Base-by-base conservation (phyloP, 2,113 vertebrate species). In the Nesospiza acunhae region DNA sequence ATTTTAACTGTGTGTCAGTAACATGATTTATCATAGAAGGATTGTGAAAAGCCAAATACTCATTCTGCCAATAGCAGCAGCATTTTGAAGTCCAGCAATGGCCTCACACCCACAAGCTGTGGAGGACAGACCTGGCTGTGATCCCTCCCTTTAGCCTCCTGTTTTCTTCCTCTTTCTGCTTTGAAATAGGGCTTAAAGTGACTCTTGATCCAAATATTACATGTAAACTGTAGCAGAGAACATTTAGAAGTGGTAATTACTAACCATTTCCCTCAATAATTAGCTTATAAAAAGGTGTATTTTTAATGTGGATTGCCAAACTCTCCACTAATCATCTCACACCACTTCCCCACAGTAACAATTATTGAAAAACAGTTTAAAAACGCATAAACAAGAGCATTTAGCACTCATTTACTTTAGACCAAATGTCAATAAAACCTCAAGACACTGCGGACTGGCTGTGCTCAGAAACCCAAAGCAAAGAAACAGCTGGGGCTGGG, bases 291-390 rank as follows among this genome's bases (percentile, higher is more conserved):
- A 96, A 92, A 93, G 93, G 93, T 87, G 73, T 78, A 88, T 84
- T 95, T 96, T 94, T 89, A 90, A 93, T 49, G 73, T 58, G 88
- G 85, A 93, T 53, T 93, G 93, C 90, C 93, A 93, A 87, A 96
- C 85, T 84, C 83, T 96, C 93, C 83, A 49, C 93, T 96, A 94
- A 96, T 87, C 94, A 95, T 75, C 93, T 92, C 90, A 63, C 84
- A 85, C 88, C 87, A 81, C 86, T 84, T 94, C 90, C 83, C 86
- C 69, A 53, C 83, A 64, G 76, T 63, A 96, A 92, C 88, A 90
- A 92, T 86, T 84, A 95, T 49, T 33, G 83, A 94, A 91, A 56
- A 90, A 75, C 72, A 64, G 83, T 72, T 95, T 93, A 72, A 81
- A 94, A 95, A 89, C 4, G 44, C 85, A 90, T 72, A 86, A 93